Evolutionary conservation across 2,888 invertebrate genomes (phyloP).

Genomic region (Crematogaster levior): DNA sequence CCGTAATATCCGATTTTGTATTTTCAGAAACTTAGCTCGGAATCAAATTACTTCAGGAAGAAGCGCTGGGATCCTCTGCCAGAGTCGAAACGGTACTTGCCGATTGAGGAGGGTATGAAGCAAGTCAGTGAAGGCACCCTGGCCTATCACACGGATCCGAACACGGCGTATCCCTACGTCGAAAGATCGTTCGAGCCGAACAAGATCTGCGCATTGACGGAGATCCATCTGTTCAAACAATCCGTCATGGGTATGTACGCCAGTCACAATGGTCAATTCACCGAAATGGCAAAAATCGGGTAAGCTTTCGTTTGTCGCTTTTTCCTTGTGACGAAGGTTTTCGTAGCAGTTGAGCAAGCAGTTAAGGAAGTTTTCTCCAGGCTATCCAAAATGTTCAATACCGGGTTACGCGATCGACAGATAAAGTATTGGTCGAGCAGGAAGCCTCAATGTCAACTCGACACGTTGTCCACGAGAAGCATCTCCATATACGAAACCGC

Average conservation of each 20-base stretch:
- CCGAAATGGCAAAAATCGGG: conserved; percentile 80
- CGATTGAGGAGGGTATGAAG: conserved; percentile 76
- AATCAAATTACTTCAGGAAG: conserved; percentile 76
- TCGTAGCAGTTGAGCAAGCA: neutral
- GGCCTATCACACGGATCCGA: conserved; percentile 81
- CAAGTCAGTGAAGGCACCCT: conserved; percentile 76
- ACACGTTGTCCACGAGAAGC: conserved; percentile 76
- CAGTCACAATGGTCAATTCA: conserved; percentile 78
- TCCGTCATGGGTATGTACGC: conserved; percentile 73
- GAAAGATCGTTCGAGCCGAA: conserved; percentile 77
- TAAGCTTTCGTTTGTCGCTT: conserved; percentile 50
- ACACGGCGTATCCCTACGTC: conserved; percentile 79
- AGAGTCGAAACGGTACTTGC: conserved; percentile 73
- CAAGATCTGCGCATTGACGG: conserved; percentile 80
- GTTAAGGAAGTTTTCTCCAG: conserved; percentile 58
- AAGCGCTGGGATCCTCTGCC: conserved; percentile 78
- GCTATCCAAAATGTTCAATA: conserved; percentile 75
- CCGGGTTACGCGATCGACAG: conserved; percentile 77
- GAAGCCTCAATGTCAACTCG: conserved; percentile 77
- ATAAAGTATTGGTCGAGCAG: conserved; percentile 79
- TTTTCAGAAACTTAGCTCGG: conserved; percentile 76
- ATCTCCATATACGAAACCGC: conserved; percentile 80
- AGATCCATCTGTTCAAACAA: conserved; percentile 78
- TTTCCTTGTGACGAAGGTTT: neutral
- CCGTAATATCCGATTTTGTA: neutral